phyloP scores from a whole-genome alignment of 2,888 invertebrate species.

The Mesorhabditis sp. region DNA sequence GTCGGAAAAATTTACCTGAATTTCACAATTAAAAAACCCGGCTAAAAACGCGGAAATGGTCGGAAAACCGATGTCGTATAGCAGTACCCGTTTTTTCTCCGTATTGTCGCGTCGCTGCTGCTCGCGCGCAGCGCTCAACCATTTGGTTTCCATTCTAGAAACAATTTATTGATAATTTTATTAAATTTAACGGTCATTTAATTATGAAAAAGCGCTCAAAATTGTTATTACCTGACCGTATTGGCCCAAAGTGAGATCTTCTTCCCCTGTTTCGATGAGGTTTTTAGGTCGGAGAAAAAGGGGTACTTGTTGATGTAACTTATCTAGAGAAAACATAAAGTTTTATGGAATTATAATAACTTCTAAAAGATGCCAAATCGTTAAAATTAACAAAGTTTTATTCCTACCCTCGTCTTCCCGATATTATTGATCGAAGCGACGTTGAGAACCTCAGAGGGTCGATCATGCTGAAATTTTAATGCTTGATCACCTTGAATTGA shows the following conservation, averaged over 20 bases:
- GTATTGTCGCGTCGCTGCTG: not conserved
- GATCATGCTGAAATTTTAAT: not conserved
- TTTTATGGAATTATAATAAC: not conserved
- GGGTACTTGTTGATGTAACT: slow-evolving; percentile 43
- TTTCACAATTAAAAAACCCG: too few species aligned
- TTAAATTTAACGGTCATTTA: not conserved
- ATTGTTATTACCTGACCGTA: not conserved
- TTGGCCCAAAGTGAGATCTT: slow-evolving; percentile 15
- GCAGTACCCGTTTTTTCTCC: not conserved
- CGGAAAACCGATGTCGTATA: too few species aligned
- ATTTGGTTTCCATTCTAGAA: not conserved
- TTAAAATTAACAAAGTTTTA: too few species aligned
- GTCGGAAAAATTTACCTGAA: too few species aligned
- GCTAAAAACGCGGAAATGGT: too few species aligned
- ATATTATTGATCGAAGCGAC: not conserved
- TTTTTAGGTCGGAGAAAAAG: slow-evolving; percentile 42
- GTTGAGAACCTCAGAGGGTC: not conserved
- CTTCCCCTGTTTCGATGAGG: slow-evolving; percentile 47
- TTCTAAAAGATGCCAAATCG: too few species aligned
- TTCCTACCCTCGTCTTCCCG: not conserved
- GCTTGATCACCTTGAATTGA: too few species aligned
- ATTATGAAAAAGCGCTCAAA: not conserved
- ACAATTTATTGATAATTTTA: not conserved
- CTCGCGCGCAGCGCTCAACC: slow-evolving; percentile 1
- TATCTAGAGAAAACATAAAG: not conserved